Base-by-base conservation (phyloP, 2,797 vertebrate genomes). In the Lacerta agilis region DNA sequence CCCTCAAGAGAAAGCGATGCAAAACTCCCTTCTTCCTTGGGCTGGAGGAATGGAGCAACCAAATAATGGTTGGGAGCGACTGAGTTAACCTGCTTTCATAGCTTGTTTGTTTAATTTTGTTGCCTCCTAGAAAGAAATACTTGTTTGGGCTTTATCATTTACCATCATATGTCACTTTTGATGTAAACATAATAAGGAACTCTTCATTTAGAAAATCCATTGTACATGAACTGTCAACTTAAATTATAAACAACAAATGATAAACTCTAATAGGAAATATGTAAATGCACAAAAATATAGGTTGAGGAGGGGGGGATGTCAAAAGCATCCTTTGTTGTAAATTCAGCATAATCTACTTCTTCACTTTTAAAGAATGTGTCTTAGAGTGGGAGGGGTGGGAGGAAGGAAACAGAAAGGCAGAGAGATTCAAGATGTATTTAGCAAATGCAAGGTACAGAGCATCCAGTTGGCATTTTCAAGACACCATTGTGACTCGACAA, bases 181-280 rank as follows among this genome's bases (percentile, higher is more conserved):
- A 93, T 67, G 41, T 91, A 86, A 93, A 96, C 43, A 96, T 96
- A 96, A 90, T 92, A 93, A 93, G 82, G 94, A 95, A 95, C 69
- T 29, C 90, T 94, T 78, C 91, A 90, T 95, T 95, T 94, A 91
- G 93, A 88, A 94, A 93, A 94, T 41, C 88, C 90, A 80, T 87
- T 38, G 49, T 90, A 95, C 95, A 93, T 94, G 95, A 94, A 94
- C 95, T 96, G 94, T 95, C 95, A 96, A 89, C 91, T 90, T 87
- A 94, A 90, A 90, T 94, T 88, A 86, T 88, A 94, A 95, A 86
- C 82, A 82, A 55, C 94, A 90, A 90, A 93, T 92, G 91, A 94
- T 94, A 93, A 92, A 81, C 82, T 87, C 94, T 96, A 96, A 96
- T 95, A 92, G 77, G 91, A 94, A 94, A 92, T 95, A 96, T 97